phyloP scores from a whole-genome alignment of 2,888 invertebrate genomes.

The Pedicia rivosa region DNA sequence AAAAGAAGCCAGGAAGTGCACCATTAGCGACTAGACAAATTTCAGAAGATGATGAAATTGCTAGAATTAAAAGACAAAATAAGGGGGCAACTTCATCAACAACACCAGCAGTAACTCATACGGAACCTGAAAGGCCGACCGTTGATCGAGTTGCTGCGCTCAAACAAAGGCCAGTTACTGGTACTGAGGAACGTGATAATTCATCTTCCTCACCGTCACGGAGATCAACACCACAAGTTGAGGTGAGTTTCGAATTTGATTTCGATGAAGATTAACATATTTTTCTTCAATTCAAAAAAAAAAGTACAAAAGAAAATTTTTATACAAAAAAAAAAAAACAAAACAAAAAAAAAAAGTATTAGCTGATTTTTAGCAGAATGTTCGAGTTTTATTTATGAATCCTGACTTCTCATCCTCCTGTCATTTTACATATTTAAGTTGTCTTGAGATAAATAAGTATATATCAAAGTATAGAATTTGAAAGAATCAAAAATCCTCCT shows the following conservation, averaged over 20 bases:
- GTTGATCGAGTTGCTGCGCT: conserved; percentile 33
- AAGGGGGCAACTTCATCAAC: conserved; percentile 49
- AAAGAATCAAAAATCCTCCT: too few species aligned
- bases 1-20: conserved; percentile 31
- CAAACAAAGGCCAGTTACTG: conserved; percentile 32
- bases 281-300: too few species aligned
- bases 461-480: too few species aligned
- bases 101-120: conserved; percentile 17
- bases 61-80: conserved; percentile 73
- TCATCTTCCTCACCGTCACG: conserved; percentile 42
- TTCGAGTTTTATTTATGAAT: too few species aligned
- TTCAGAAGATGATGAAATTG: conserved; percentile 82
- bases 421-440: too few species aligned
- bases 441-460: too few species aligned
- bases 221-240: conserved; percentile 55
- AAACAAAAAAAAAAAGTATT: too few species aligned
- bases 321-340: too few species aligned
- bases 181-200: conserved; percentile 40
- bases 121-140: conserved; percentile 39
- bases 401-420: too few species aligned
- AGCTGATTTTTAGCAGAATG: too few species aligned
- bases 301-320: too few species aligned
- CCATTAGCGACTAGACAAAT: conserved; percentile 56
- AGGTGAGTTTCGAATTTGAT: conserved; percentile 46
- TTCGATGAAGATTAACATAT: background rate